A percentile compares a stretch with the other conserved stretches of the same genome.
Conservation (phyloP, 2,888 invertebrate genomes). For the Lapara coniferarum region DNA sequence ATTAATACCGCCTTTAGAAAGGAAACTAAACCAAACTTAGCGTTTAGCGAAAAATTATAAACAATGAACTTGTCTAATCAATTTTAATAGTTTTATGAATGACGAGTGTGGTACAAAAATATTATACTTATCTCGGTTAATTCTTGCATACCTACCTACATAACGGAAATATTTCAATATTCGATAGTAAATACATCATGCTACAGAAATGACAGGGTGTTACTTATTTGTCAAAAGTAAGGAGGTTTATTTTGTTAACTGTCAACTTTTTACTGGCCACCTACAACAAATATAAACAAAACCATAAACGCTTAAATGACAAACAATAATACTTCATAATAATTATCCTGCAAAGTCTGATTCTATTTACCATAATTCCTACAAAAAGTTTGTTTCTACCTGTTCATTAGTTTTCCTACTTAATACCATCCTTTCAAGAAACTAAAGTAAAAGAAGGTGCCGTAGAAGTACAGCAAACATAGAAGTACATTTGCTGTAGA, state of each 20-base stretch:
- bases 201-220: neutral
- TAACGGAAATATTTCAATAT: too few relatives aligned
- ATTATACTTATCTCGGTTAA: too few relatives aligned
- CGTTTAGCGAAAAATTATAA: too few relatives aligned
- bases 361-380: too few relatives aligned
- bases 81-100: too few relatives aligned
- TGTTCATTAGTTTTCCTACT: neutral
- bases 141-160: too few relatives aligned
- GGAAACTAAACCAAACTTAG: too few relatives aligned
- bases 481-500: neutral
- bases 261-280: conserved; percentile 1
- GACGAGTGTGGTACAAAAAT: too few relatives aligned
- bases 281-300: neutral
- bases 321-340: neutral
- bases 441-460: neutral
- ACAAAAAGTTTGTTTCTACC: neutral
- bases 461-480: neutral
- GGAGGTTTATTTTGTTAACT: neutral
- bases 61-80: too few relatives aligned
- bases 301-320: conserved; percentile 2
- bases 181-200: too few relatives aligned
- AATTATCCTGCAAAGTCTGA: neutral
- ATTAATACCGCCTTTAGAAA: too few relatives aligned
- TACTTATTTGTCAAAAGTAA: neutral
- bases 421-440: neutral